These are phyloP conservation scores for Argyresthia albistria DNA, from an alignment of 2,888 invertebrate species.

Conservation along the genomic window DNA sequence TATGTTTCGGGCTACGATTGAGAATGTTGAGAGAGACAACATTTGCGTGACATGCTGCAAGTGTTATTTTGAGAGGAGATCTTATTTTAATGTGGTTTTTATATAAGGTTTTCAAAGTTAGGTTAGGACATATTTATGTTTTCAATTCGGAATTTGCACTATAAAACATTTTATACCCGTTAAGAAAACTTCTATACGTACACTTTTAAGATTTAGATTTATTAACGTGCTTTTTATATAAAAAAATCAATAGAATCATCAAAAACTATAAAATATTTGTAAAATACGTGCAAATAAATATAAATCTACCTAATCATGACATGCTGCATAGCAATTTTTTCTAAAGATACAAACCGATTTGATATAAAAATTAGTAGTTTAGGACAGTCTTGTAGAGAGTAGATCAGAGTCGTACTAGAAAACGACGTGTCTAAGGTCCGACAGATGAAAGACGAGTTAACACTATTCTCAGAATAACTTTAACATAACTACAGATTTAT, in stretches of 20 bases:
- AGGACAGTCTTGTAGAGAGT: constrained; percentile 1
- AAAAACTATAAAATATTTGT: constrained; percentile 8
- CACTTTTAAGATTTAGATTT: not conserved
- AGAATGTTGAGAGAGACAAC: too few species aligned
- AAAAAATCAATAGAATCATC: not conserved
- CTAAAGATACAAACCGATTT: constrained; percentile 37
- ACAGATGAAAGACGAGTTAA: too few species aligned
- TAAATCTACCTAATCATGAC: constrained; percentile 12
- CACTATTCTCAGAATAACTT: too few species aligned
- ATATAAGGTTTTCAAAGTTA: not conserved
- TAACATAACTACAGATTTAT: too few species aligned
- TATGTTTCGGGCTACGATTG: too few species aligned
- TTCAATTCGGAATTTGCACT: too few species aligned
- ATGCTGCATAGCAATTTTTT: constrained; percentile 56
- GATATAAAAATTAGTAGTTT: constrained; percentile 20
- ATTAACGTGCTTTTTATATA: not conserved
- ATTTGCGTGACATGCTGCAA: too few species aligned
- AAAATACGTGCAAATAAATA: constrained; percentile 49
- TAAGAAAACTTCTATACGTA: not conserved
- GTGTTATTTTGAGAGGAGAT: too few species aligned
- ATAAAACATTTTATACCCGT: not conserved
- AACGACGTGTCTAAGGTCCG: not conserved
- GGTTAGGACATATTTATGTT: not conserved
- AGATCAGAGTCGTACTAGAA: not conserved
- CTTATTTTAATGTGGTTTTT: not conserved